Evolutionary conservation across 2,888 invertebrate species (phyloP).

Genomic region (Chelonus formosanus): DNA sequence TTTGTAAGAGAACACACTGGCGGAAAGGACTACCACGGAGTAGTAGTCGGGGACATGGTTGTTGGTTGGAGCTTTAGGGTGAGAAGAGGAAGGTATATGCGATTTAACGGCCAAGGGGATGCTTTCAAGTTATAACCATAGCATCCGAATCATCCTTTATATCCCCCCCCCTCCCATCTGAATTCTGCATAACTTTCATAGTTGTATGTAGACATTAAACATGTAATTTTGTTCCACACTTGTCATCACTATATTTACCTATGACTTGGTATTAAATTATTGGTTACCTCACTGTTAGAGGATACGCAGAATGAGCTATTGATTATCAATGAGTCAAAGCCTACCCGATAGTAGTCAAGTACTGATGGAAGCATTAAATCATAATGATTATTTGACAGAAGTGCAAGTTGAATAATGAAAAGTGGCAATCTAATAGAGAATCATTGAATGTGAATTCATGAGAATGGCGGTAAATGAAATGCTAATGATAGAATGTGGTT

Average conservation of each 20-base stretch:
- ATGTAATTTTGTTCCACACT: no score
- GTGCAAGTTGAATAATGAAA: background rate
- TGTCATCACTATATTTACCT: no score
- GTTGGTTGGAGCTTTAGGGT: slow-evolving; percentile 6
- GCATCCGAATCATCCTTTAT: slow-evolving; percentile 42
- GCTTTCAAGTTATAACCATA: slow-evolving; percentile 41
- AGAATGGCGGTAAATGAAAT: slow-evolving; percentile 15
- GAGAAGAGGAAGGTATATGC: slow-evolving; percentile 34
- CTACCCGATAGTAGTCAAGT: no score
- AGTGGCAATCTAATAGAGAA: background rate
- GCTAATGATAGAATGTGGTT: slow-evolving; percentile 3
- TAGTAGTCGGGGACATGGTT: background rate
- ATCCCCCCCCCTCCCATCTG: slow-evolving; percentile 24
- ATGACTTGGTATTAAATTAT: no score
- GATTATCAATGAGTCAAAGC: no score
- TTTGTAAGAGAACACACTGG: slow-evolving; percentile 36
- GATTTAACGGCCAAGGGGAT: slow-evolving; percentile 36
- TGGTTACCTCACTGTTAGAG: no score
- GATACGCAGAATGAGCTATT: no score
- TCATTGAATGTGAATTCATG: background rate
- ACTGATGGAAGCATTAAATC: no score
- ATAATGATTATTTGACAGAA: background rate
- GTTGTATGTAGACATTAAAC: no score
- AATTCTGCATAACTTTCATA: slow-evolving; percentile 6
- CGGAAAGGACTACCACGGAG: slow-evolving; percentile 22